Percentiles rank a stretch among this genome's conserved stretches.
phyloP scores from a whole-genome alignment of 2,113 vertebrate species.

The Xiphorhynchus elegans region DNA sequence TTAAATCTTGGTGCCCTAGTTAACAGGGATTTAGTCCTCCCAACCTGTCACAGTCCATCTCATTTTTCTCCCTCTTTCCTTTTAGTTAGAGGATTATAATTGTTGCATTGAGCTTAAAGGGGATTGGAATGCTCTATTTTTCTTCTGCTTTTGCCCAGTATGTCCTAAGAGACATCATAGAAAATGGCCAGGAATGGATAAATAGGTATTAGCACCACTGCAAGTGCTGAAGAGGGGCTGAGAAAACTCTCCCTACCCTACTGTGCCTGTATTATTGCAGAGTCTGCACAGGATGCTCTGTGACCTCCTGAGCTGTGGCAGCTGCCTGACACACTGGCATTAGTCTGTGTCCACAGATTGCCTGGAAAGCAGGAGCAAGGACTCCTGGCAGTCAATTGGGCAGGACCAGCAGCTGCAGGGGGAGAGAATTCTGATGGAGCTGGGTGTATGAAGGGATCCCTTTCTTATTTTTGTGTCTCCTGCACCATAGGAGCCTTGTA shows the following conservation, averaged over 20 bases:
- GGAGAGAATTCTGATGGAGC: not conserved
- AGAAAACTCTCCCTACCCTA: not conserved
- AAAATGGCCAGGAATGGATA: not conserved
- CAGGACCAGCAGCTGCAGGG: not conserved
- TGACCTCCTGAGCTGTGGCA: not conserved
- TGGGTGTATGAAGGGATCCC: not conserved
- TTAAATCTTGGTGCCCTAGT: slow-evolving; percentile 57
- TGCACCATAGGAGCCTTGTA: not conserved
- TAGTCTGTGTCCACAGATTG: not conserved
- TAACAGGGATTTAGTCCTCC: slow-evolving; percentile 35
- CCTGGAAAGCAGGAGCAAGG: not conserved
- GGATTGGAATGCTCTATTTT: slow-evolving; percentile 16
- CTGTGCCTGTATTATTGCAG: not conserved
- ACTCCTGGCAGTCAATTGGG: not conserved
- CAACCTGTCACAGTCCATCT: slow-evolving; percentile 36
- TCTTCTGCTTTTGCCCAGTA: not conserved
- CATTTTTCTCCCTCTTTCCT: slow-evolving; percentile 7
- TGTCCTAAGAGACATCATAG: not conserved
- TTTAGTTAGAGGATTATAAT: slow-evolving; percentile 51
- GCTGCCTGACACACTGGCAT: not conserved
- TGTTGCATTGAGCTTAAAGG: slow-evolving; percentile 6
- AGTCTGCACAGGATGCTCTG: not conserved
- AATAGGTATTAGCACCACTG: not conserved
- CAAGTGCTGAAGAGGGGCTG: not conserved
- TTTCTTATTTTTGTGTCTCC: not conserved